These are phyloP conservation scores for Pygmarrhopalites habei DNA, from an alignment of 1,140 invertebrate genomes.

Conservation along the genomic window DNA sequence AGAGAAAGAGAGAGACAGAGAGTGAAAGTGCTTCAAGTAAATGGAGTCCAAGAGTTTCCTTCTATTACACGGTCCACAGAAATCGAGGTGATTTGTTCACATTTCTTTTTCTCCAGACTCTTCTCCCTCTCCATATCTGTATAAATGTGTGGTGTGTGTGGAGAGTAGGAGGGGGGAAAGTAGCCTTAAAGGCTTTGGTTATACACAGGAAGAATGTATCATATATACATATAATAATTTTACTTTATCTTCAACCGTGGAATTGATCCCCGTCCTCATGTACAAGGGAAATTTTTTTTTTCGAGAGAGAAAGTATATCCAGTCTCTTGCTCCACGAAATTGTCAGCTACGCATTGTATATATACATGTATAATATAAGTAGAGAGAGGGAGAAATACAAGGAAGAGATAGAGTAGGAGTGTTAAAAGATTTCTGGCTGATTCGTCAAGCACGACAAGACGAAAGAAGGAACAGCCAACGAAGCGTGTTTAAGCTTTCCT, in stretches of 20 bases:
- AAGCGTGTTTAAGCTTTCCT: background rate
- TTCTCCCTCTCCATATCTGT: background rate
- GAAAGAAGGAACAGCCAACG: background rate
- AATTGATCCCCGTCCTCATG: background rate
- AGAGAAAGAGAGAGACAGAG: too few species aligned
- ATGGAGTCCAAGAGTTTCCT: background rate
- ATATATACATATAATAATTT: background rate
- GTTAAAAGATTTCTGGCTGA: background rate
- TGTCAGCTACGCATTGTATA: background rate
- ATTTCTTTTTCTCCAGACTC: background rate
- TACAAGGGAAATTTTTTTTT: background rate
- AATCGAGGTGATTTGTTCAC: conserved; percentile 6
- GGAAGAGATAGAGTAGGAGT: background rate
- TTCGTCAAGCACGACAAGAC: too few species aligned
- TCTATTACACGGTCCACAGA: conserved; percentile 2
- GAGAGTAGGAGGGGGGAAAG: background rate
- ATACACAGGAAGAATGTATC: background rate
- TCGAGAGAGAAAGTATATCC: background rate
- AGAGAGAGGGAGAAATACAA: background rate
- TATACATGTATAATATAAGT: background rate
- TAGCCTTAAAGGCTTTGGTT: background rate
- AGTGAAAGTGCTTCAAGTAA: too few species aligned
- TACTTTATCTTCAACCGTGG: background rate
- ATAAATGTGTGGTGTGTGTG: background rate
- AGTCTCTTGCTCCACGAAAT: background rate